Evolutionary conservation across 1,140 invertebrate species (phyloP).

Genomic region (Cephus cinctus): DNA sequence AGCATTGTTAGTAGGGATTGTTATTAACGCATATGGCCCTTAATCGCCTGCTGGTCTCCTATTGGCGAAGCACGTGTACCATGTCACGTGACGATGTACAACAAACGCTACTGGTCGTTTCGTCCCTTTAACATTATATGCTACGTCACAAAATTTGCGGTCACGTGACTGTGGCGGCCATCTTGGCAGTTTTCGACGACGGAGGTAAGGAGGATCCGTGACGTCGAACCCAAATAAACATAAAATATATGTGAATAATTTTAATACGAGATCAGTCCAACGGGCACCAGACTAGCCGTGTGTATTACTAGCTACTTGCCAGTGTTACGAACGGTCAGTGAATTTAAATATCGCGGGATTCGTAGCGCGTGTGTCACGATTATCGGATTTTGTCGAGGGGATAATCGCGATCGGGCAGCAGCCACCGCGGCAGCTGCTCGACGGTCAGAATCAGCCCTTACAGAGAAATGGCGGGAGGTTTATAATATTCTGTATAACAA

Average conservation of each 20-base stretch:
- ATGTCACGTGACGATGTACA: constrained; percentile 27
- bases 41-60: constrained; percentile 25
- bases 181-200: constrained; percentile 49
- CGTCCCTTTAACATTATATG: constrained; percentile 32
- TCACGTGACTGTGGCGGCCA: constrained; percentile 48
- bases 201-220: constrained; percentile 42
- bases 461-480: constrained; percentile 33
- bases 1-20: too few species aligned
- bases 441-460: constrained; percentile 31
- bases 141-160: constrained; percentile 38
- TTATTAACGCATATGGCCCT: too few species aligned
- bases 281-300: constrained; percentile 24
- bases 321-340: constrained; percentile 37
- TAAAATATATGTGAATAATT: constrained; percentile 40
- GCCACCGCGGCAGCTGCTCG: constrained; percentile 40
- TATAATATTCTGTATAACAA: constrained; percentile 15
- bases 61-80: constrained; percentile 31
- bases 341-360: constrained; percentile 42
- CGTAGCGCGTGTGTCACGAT: not conserved
- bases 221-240: constrained; percentile 49
- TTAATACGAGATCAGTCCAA: constrained; percentile 29
- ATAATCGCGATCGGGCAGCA: constrained; percentile 27
- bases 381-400: constrained; percentile 24
- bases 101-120: constrained; percentile 25
- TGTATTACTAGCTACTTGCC: constrained; percentile 21